Evolutionary conservation across 2,797 vertebrate genomes (phyloP), one percentile per base, ranked within the genome.

Genomic region (Natrix natrix): DNA sequence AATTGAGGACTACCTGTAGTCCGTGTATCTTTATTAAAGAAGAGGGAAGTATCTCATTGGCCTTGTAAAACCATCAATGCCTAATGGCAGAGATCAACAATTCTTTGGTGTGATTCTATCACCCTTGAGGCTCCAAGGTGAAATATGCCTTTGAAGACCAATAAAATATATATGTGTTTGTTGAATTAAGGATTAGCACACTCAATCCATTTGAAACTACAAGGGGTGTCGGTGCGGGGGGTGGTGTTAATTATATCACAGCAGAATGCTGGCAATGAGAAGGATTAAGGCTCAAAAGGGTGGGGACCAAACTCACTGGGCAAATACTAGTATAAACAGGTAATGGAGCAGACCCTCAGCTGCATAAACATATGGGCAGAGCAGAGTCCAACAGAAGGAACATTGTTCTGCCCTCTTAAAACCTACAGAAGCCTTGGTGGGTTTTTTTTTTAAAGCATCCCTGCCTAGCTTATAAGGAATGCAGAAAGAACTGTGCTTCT

Each of bases 281-380:
- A 89, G 87, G 93, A 91, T 93, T 87, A 66, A 87, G 28, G 86
- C 92, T 88, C 90, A 48, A 43, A 87, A 89, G 60, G 69, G 93
- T 92, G 48, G 92, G 74, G 78, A 86, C 48, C 48, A 89, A 94
- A 89, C 57, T 86, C 52, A 61, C 91, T 26, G 93, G 92, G 60
- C 55, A 78, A 89, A 86, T 87, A 74, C 61, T 57, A 8, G n/a
- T 59, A 28, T 8, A 92, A 66, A 54, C 48, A 93, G 90, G 88
- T 88, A 94, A 90, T 48, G 88, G 91, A 94, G 93, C 93, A 92
- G 91, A 87, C 87, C 83, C 89, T 90, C 91, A 92, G 91, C 93
- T 92, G 93, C 91, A 92, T 90, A 92, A 92, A 91, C 89, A 91
- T 61, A 63, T n/a, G 57, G 91, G 63, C 63, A 91, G 11, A 63